A percentile compares a stretch with the other conserved stretches of the same genome.
These are phyloP conservation scores for Ophraella communa DNA, from an alignment of 2,888 invertebrate species.

Conservation along the genomic window DNA sequence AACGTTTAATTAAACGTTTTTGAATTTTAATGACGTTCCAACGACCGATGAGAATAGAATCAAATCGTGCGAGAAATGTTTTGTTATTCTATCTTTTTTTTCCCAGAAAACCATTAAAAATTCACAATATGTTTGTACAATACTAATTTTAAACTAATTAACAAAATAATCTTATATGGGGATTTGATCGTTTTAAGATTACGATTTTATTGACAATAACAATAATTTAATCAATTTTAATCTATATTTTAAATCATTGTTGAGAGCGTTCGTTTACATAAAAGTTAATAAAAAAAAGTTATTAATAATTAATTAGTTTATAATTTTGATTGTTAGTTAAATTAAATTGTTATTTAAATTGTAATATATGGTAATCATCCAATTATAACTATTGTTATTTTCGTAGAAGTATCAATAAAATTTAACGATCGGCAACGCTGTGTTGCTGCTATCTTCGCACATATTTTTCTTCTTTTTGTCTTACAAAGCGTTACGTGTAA, in stretches of 20 bases:
- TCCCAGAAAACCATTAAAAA: no score
- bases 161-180: background rate
- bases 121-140: background rate
- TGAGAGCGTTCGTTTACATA: background rate
- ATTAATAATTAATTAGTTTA: background rate
- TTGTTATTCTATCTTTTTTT: background rate
- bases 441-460: conserved; percentile 25
- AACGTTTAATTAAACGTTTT: no score
- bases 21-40: no score
- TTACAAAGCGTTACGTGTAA: conserved; percentile 37
- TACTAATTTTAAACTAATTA: background rate
- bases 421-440: conserved; percentile 6
- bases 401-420: background rate
- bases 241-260: background rate
- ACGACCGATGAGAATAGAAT: background rate
- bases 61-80: no score
- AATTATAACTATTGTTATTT: background rate
- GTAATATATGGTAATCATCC: no score
- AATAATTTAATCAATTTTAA: background rate
- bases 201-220: background rate
- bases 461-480: conserved; percentile 19
- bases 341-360: background rate
- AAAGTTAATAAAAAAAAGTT: background rate
- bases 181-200: background rate
- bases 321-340: background rate